A percentile compares a stretch with the other conserved stretches of the same genome.
Evolutionary conservation across 1,140 invertebrate genomes (phyloP).

Genomic region (Mya arenaria): DNA sequence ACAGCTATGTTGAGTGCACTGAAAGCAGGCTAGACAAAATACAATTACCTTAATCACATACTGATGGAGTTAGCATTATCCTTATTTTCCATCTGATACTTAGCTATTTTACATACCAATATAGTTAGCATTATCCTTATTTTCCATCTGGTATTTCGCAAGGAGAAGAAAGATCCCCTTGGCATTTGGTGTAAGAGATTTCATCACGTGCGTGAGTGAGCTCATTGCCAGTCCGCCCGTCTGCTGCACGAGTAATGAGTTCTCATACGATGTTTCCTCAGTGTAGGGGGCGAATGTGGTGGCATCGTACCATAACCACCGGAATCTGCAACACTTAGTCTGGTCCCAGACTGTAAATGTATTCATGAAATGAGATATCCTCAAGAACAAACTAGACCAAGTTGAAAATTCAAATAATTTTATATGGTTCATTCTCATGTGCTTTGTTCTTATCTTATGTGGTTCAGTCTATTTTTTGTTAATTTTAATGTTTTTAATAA

Average conservation of each 20-base stretch:
- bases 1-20: too few species aligned
- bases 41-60: slow-evolving; percentile 75
- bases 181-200: slow-evolving; percentile 93
- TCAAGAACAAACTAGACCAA: too few species aligned
- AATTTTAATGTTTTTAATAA: too few species aligned
- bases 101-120: slow-evolving; percentile 84
- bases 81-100: slow-evolving; percentile 88
- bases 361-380: too few species aligned
- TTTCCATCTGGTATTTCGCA: slow-evolving; percentile 88
- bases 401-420: too few species aligned
- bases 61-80: slow-evolving; percentile 88
- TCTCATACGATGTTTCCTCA: slow-evolving; percentile 94
- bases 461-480: too few species aligned
- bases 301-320: slow-evolving; percentile 93
- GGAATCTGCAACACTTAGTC: slow-evolving; percentile 89
- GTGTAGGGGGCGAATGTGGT: slow-evolving; percentile 92
- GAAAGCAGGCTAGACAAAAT: too few species aligned
- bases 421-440: too few species aligned
- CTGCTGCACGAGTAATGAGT: slow-evolving; percentile 90
- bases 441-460: too few species aligned
- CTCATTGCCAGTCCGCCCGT: slow-evolving; percentile 90
- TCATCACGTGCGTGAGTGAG: slow-evolving; percentile 93
- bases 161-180: slow-evolving; percentile 93
- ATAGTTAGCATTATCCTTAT: slow-evolving; percentile 87
- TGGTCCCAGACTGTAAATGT: slow-evolving; percentile 92